Evolutionary conservation across 2,888 invertebrate species (phyloP), one percentile per base, ranked within the genome.

Genomic region (Sceliomorpha sp.): DNA sequence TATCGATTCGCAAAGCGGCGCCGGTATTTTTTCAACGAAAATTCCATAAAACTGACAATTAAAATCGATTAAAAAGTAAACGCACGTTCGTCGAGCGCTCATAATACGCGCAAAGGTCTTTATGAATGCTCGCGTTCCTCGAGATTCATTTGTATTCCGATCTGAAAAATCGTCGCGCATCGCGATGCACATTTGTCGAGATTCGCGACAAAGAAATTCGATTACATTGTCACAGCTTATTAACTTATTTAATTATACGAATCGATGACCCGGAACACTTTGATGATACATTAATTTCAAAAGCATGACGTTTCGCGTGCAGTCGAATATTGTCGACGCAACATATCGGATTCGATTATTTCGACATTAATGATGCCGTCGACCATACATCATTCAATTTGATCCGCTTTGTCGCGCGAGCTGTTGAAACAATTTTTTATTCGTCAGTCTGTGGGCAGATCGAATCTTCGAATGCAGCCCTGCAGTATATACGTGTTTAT

Each of bases 381-480:
- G 26, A 50, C 48, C 20, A 34, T 20, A 24, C 40, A 27, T 15
- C 36, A 13, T 55, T 26, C 58, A 40, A 50, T 31, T 45, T 51
- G 39, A 66, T 51, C 51, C 51, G 53, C 56, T 58, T 62, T 47
- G 40, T 58, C 51, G 50, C 44, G 58, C 51, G 58, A 66, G 47
- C 44, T 44, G 48, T 53, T 67, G 45, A 42, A 64, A 59, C 56
- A 48, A 72, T 67, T 69, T 59, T 68, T 68, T 68, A 53, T 62
- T 62, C 67, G 60, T 24, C 24, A 13, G 12, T 20, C 32, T n/a
- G 13, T 12, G 17, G 5, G 15, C 27, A 31, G 39, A 32, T 50
- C 39, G 17, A 29, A 34, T 44, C 50, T 55, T 37, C 12, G 45
- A 58, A 56, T 32, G n/a, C 44, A 13, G n/a, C 31, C 14, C 6